Conservation (phyloP, 2,113 vertebrate genomes). For the Fregetta grallaria region DNA sequence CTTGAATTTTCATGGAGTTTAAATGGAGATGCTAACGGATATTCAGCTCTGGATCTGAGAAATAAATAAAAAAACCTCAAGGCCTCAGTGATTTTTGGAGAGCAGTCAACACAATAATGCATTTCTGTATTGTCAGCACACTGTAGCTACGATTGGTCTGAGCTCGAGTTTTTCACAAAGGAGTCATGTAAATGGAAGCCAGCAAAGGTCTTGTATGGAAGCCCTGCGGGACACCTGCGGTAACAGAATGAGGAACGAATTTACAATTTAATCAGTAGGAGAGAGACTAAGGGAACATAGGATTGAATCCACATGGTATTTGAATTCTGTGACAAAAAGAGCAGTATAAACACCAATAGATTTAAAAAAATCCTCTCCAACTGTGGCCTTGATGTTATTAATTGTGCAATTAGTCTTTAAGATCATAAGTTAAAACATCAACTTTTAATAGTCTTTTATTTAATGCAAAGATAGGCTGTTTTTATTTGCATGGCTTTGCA, state of each 20-base stretch:
- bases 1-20: slow-evolving; percentile 33
- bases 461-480: not conserved
- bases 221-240: not conserved
- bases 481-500: slow-evolving; percentile 17
- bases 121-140: not conserved
- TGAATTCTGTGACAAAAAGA: not conserved
- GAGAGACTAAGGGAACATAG: not conserved
- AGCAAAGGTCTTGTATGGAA: not conserved
- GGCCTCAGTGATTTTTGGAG: slow-evolving; percentile 39
- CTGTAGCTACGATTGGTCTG: not conserved
- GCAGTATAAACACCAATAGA: not conserved
- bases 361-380: not conserved
- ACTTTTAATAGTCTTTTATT: slow-evolving; percentile 10
- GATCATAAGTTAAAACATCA: slow-evolving; percentile 10
- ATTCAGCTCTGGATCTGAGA: not conserved
- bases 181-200: not conserved
- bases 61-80: slow-evolving; percentile 23
- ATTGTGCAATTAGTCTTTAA: slow-evolving; percentile 29
- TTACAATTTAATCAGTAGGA: slow-evolving; percentile 25
- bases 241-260: not conserved
- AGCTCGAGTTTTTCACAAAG: not conserved
- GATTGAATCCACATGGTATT: not conserved
- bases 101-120: slow-evolving; percentile 21
- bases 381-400: slow-evolving; percentile 1
- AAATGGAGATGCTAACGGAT: slow-evolving; percentile 54